Evolutionary conservation across 2,888 invertebrate species (phyloP), one percentile per base, ranked within the genome.

Genomic region (Protodeltote pygarga): DNA sequence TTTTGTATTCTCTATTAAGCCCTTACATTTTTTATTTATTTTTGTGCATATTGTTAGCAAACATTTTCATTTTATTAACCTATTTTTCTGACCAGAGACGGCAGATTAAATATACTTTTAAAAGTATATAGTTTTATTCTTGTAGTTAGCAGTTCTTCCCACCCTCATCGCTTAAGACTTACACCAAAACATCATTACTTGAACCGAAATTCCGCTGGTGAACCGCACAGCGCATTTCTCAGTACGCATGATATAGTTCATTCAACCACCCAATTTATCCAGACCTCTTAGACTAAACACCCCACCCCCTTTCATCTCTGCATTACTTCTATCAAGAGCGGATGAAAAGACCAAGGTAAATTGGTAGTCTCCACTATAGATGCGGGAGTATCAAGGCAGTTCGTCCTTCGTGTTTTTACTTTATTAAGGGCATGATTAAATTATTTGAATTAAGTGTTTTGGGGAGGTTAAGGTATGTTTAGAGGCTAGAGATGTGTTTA

Each of bases 171-270:
- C 55, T 44, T 21, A 37, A 27, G 5, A 45, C 49, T 58, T 31
- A 17, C 20, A 28, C 49, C 55, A 24, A 9, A 16, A 37, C 32
- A 29, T 54, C 16, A 68, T 65, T 52, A 60, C 45, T 64, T 53
- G 52, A 51, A 44, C 55, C 52, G 32, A 66, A 73, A 68, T 70
- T 62, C 67, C 57, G 19, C 33, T 34, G 50, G 42, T 51, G 29
- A 45, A 52, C 55, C 62, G 38, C 53, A 55, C 52, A 49, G 42
- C 60, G 42, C 52, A 51, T 52, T 53, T 57, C 55, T 42, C 48
- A 21, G 33, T 45, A 58, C 50, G 25, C 45, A 45, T 54, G 41
- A 61, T 60, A 51, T 54, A 51, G 35, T 51, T 40, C 29, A 29
- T 31, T 42, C 31, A 35, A 11, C 10, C 17, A 15, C 27, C 57